These are phyloP conservation scores for Perca flavescens DNA, from an alignment of 2,113 vertebrate genomes.

Conservation along the genomic window DNA sequence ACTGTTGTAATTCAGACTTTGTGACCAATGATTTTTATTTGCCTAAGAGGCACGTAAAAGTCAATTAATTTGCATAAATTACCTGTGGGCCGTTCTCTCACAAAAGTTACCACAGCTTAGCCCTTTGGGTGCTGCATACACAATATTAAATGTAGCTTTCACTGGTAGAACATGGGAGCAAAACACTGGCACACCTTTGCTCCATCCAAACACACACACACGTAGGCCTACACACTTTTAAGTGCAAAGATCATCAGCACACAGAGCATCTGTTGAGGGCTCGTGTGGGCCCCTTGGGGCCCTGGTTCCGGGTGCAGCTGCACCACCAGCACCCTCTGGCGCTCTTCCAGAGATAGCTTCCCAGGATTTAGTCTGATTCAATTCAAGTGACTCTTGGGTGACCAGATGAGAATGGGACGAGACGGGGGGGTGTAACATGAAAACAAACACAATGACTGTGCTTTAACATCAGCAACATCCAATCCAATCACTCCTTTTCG, in stretches of 20 bases:
- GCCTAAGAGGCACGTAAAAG: conserved; percentile 46
- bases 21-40: conserved; percentile 70
- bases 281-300: conserved; percentile 42
- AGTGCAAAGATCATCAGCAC: conserved; percentile 24
- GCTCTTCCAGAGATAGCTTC: conserved; percentile 38
- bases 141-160: conserved; percentile 38
- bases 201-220: conserved; percentile 11
- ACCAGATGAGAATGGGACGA: too few relatives aligned
- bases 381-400: not conserved
- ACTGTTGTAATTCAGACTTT: conserved; percentile 54
- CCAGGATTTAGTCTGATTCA: conserved; percentile 43
- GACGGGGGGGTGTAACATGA: too few relatives aligned
- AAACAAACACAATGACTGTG: too few relatives aligned
- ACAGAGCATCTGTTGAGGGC: conserved; percentile 32
- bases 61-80: conserved; percentile 75
- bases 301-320: conserved; percentile 39
- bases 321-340: conserved; percentile 68
- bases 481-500: too few relatives aligned
- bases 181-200: conserved; percentile 11
- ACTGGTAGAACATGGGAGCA: conserved; percentile 18
- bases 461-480: too few relatives aligned
- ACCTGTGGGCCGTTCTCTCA: conserved; percentile 60
- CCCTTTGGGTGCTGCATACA: conserved; percentile 44
- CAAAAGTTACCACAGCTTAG: conserved; percentile 36
- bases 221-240: not conserved